These are phyloP conservation scores for Volucella inanis DNA, from an alignment of 2,888 invertebrate genomes.

Conservation along the genomic window DNA sequence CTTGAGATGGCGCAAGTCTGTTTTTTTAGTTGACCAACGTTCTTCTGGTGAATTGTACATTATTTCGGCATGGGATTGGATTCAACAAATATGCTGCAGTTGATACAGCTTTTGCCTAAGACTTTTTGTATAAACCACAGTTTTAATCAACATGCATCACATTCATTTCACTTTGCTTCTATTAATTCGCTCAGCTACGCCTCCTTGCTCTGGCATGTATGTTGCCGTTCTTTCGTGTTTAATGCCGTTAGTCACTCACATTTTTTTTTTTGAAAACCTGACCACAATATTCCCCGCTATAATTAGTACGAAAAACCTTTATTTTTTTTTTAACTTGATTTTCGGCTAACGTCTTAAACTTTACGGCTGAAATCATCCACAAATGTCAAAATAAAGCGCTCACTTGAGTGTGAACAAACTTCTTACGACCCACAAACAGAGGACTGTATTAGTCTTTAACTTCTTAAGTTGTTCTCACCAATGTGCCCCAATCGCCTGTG, in stretches of 20 bases:
- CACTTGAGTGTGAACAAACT: too few relatives aligned
- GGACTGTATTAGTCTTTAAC: too few relatives aligned
- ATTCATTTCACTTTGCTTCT: slow-evolving; percentile 73
- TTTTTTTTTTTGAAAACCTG: slow-evolving; percentile 43
- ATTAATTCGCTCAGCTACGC: slow-evolving; percentile 69
- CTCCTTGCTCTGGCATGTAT: slow-evolving; percentile 57
- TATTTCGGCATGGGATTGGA: slow-evolving; percentile 62
- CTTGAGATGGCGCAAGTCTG: slow-evolving; percentile 58
- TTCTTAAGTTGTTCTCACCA: too few relatives aligned
- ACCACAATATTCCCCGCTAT: slow-evolving; percentile 71
- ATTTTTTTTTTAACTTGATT: slow-evolving; percentile 61
- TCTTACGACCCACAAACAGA: too few relatives aligned
- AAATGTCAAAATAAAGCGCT: too few relatives aligned
- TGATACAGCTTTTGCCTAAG: slow-evolving; percentile 64
- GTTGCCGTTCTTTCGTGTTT: slow-evolving; percentile 55
- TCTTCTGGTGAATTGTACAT: slow-evolving; percentile 62
- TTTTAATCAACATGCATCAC: slow-evolving; percentile 73
- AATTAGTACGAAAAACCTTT: slow-evolving; percentile 69
- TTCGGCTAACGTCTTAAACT: slow-evolving; percentile 64
- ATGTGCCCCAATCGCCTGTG: too few relatives aligned
- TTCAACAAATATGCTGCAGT: slow-evolving; percentile 72
- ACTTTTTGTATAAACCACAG: slow-evolving; percentile 49
- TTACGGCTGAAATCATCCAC: too few relatives aligned
- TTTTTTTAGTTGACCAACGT: slow-evolving; percentile 59
- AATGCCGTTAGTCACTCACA: slow-evolving; percentile 63